Evolutionary conservation across 2,113 vertebrate species (phyloP).

Genomic region (Mobula birostris): DNA sequence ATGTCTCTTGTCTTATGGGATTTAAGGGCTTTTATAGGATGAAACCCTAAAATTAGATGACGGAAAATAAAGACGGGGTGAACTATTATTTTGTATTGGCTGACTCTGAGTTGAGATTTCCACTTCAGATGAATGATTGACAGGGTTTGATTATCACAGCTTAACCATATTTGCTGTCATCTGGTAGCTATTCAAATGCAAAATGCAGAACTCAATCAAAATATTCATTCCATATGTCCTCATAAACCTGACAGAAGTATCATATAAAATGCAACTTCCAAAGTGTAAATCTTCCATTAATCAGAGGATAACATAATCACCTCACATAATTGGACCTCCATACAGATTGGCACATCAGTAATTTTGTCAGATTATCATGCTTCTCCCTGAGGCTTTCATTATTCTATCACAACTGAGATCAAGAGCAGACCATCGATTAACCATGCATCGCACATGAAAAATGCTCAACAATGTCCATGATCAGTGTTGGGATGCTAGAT

Average conservation of each 20-base stretch:
- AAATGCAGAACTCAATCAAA: conserved; percentile 21
- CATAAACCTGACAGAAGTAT: not conserved
- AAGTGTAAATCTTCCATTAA: conserved; percentile 30
- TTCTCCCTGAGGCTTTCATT: not conserved
- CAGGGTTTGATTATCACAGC: not conserved
- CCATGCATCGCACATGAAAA: not conserved
- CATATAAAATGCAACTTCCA: conserved; percentile 2
- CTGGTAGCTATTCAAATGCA: conserved; percentile 9
- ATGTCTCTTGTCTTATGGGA: too few relatives aligned
- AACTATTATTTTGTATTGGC: too few relatives aligned
- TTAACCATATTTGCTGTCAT: not conserved
- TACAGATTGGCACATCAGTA: not conserved
- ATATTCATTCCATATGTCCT: not conserved
- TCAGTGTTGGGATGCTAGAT: too few relatives aligned
- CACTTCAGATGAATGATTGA: not conserved
- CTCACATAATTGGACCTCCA: not conserved
- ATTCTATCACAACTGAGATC: not conserved
- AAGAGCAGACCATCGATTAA: not conserved
- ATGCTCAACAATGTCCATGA: not conserved
- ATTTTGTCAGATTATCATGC: not conserved
- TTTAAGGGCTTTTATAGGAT: too few relatives aligned
- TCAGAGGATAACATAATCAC: conserved; percentile 22
- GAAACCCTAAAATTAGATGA: too few relatives aligned
- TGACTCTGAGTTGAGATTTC: not conserved
- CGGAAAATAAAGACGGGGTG: too few relatives aligned